Conservation (phyloP, 2,888 invertebrate species). For the Volucella zonaria region DNA sequence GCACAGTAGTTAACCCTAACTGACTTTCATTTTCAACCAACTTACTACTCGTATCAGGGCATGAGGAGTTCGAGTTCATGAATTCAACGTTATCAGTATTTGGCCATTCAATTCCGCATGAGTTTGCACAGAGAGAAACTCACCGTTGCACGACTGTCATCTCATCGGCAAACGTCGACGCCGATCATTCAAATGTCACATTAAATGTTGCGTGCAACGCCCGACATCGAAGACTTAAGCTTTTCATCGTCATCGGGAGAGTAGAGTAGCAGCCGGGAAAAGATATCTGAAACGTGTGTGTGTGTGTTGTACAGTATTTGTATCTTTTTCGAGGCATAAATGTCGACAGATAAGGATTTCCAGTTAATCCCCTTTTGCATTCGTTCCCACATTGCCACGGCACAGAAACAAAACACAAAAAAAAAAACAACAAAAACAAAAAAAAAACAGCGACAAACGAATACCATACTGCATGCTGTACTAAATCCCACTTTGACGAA, state of each 20-base stretch:
- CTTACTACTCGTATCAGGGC: constrained; percentile 13
- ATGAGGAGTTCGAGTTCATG: constrained; percentile 21
- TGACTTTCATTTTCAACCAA: not conserved
- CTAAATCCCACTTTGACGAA: constrained; percentile 54
- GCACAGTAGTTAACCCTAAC: not conserved
- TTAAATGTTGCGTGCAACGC: constrained; percentile 74
- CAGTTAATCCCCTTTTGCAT: constrained; percentile 73
- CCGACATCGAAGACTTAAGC: constrained; percentile 64
- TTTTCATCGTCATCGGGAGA: constrained; percentile 66
- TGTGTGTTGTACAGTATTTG: constrained; percentile 23
- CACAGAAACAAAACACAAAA: constrained; percentile 26
- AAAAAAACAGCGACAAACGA: constrained; percentile 2
- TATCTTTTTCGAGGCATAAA: constrained; percentile 63
- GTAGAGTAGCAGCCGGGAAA: constrained; percentile 40
- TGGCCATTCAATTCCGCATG: constrained; percentile 34
- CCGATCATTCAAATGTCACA: constrained; percentile 76
- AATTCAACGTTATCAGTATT: constrained; percentile 46
- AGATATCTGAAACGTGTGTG: constrained; percentile 34
- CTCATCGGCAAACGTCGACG: constrained; percentile 63
- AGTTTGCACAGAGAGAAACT: constrained; percentile 7
- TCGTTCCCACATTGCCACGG: constrained; percentile 59
- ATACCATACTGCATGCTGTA: constrained; percentile 33
- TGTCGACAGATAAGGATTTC: constrained; percentile 74
- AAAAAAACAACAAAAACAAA: no score
- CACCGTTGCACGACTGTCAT: constrained; percentile 44